A percentile compares a stretch with the other conserved stretches of the same genome.
Conservation (phyloP, 1,140 invertebrate species). For the Drosophila tristis region DNA sequence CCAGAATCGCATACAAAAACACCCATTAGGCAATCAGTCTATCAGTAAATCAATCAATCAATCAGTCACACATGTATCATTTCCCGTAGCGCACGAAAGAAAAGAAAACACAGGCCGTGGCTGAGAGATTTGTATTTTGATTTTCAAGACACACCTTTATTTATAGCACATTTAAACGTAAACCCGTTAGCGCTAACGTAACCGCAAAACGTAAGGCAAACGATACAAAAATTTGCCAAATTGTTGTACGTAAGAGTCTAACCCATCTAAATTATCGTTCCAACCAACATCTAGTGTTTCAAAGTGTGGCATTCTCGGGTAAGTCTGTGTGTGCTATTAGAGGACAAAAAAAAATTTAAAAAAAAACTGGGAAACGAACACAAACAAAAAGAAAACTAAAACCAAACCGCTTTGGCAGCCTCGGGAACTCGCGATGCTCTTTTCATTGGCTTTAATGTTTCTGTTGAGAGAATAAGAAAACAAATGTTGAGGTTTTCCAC, state of each 20-base stretch:
- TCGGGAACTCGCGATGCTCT: constrained; percentile 25
- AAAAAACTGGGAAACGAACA: constrained; percentile 5
- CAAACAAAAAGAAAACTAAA: constrained; percentile 29
- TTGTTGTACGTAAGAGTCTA: constrained; percentile 81
- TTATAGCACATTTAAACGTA: constrained; percentile 67
- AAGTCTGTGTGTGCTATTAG: constrained; percentile 86
- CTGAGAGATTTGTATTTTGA: constrained; percentile 40
- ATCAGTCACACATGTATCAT: background rate
- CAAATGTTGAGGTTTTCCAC: no score
- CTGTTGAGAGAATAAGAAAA: no score
- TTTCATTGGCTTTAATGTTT: background rate
- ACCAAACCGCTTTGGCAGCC: constrained; percentile 7
- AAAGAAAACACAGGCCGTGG: background rate
- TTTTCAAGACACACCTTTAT: constrained; percentile 49
- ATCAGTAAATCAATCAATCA: constrained; percentile 22
- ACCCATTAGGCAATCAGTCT: constrained; percentile 30
- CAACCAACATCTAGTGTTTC: constrained; percentile 92
- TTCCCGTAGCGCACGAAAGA: background rate
- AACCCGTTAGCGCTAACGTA: constrained; percentile 31
- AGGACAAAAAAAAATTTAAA: constrained; percentile 46
- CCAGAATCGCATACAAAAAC: constrained; percentile 21
- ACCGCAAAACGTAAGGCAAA: constrained; percentile 28
- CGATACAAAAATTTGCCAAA: constrained; percentile 72
- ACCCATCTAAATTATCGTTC: constrained; percentile 83
- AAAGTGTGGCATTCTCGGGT: constrained; percentile 97